Conservation (phyloP, 2,888 invertebrate genomes). For the Hydropsyche betteni region DNA sequence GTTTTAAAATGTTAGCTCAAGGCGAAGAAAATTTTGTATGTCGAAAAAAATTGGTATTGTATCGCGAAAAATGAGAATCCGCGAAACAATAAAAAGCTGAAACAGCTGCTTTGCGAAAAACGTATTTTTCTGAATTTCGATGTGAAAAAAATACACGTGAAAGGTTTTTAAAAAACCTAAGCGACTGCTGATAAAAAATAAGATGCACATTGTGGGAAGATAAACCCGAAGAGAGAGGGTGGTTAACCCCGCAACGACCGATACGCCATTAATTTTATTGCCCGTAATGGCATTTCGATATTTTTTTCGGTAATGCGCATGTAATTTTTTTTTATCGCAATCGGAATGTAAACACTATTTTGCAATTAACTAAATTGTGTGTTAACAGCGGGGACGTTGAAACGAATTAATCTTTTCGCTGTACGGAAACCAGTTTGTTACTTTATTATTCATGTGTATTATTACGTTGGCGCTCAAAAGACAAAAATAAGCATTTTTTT, state of each 20-base stretch:
- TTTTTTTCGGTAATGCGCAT: too few relatives aligned
- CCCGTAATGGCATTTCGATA: too few relatives aligned
- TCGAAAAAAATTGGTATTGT: background rate
- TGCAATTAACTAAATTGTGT: too few relatives aligned
- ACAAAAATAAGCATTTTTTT: too few relatives aligned
- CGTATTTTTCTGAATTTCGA: conserved; percentile 7
- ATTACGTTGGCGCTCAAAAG: too few relatives aligned
- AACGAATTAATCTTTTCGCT: too few relatives aligned
- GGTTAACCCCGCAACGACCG: conserved; percentile 22
- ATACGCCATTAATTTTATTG: too few relatives aligned
- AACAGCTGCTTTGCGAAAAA: conserved; percentile 46
- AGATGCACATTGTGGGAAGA: conserved; percentile 42
- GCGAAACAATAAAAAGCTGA: conserved; percentile 15
- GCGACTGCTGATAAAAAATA: conserved; percentile 45
- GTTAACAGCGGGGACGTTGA: too few relatives aligned
- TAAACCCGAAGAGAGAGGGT: conserved; percentile 30
- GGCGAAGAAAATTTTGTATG: background rate
- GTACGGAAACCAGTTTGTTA: too few relatives aligned
- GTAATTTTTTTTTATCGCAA: too few relatives aligned
- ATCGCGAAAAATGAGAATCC: conserved; percentile 16
- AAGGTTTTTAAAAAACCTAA: conserved; percentile 42
- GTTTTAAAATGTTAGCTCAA: background rate
- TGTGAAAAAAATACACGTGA: conserved; percentile 38
- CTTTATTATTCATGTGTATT: too few relatives aligned
- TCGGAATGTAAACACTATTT: too few relatives aligned